phyloP scores from a whole-genome alignment of 2,797 vertebrate genomes.

The Leucoraja ocellata region DNA sequence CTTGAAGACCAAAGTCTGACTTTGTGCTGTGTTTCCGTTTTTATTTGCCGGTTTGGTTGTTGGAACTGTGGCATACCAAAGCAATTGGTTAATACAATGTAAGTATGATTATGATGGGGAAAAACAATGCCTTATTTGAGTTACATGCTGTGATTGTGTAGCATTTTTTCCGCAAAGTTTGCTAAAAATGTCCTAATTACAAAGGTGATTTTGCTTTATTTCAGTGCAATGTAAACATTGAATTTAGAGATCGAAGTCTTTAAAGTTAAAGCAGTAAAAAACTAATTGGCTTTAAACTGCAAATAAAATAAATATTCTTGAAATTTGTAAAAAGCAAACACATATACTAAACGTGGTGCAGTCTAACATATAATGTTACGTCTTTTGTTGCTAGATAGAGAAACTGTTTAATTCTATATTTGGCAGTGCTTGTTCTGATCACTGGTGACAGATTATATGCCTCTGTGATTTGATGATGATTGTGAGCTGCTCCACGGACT shows the following conservation, averaged over 20 bases:
- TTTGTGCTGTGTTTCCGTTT: conserved; percentile 3
- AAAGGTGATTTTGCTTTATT: not conserved
- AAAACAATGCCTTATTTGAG: not conserved
- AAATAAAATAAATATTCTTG: not conserved
- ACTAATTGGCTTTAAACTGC: not conserved
- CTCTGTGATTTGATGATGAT: not conserved
- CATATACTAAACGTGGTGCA: not conserved
- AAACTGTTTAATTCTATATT: not conserved
- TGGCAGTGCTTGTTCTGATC: not conserved
- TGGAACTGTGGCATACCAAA: not conserved
- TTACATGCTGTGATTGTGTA: not conserved
- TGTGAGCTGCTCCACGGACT: not conserved
- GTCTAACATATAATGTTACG: not conserved
- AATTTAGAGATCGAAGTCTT: not conserved
- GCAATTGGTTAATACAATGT: not conserved
- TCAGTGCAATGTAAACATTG: not conserved
- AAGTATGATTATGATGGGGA: not conserved
- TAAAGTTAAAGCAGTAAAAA: not conserved
- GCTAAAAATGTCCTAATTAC: not conserved
- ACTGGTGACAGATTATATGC: not conserved
- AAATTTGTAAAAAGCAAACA: not conserved
- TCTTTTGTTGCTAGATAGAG: not conserved
- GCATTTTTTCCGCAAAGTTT: not conserved
- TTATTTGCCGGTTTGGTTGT: not conserved
- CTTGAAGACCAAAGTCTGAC: conserved; percentile 20